Evolutionary conservation across 2,888 invertebrate species (phyloP), one percentile per base, ranked within the genome.

Genomic region (Ethmia dodecea): DNA sequence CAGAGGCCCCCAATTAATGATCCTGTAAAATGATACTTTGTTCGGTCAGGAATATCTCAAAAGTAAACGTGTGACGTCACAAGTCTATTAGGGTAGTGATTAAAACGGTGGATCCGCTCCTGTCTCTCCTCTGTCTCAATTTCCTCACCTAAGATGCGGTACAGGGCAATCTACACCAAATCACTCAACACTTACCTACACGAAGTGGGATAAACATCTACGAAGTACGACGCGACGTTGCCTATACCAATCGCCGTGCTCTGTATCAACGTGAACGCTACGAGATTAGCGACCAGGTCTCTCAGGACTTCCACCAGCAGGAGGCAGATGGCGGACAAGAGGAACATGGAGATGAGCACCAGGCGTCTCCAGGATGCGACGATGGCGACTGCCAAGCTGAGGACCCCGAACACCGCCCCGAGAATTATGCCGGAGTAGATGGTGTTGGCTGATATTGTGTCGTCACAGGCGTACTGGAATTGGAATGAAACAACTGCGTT

Each of bases 371-470:
- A 88, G 50, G 52, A 75, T 62, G 49, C 90, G 70, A 52, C 84
- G 79, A 40, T 58, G 2, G 66, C 45, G 1, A 60, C 43, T 0
- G 79, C 32, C 1, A 90, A 45, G 47, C 89, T 91, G 8, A 89
- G 75, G 0, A 86, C 9, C 0, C 89, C 71, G 40, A 89, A 89
- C 28, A 87, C 80, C 0, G 79, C 53, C 0, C 92, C 92, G 45
- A 90, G 88, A 1, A 81, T 57, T 9, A 92, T 73, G 3, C 92
- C 88, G 28, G 89, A 88, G 45, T 87, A 70, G 27, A 91, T 89
- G 0, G 90, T 89, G 31, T 70, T 70, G 0, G 68, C 48, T 18
- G 91, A 88, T 12, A 91, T 77, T 0, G 67, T 66, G 1, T 79
- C 72, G 0, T 63, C 54, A 51, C 90, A 90, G 3, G 36, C 9